phyloP scores from a whole-genome alignment of 2,797 vertebrate genomes.

The Coracias cyanogaster region DNA sequence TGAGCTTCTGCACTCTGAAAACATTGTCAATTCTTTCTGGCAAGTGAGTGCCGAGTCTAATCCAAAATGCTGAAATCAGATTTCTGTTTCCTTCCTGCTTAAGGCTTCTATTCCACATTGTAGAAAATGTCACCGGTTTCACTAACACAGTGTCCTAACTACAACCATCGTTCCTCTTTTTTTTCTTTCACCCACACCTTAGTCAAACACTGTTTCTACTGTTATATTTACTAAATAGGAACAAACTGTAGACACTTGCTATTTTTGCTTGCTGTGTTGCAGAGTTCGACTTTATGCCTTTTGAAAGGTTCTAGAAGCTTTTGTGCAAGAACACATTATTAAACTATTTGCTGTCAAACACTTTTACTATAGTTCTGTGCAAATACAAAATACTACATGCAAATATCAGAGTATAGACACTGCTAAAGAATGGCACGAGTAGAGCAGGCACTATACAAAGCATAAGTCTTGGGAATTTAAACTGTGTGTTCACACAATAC shows the following conservation, averaged over 20 bases:
- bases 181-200: background rate
- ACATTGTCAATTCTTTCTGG: background rate
- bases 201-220: background rate
- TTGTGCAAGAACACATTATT: background rate
- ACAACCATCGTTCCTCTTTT: background rate
- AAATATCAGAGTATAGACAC: background rate
- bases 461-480: background rate
- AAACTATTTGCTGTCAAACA: background rate
- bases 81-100: background rate
- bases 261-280: background rate
- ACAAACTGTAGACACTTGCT: background rate
- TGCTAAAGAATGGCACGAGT: background rate
- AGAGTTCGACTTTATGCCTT: slow-evolving; percentile 9
- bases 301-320: slow-evolving; percentile 13
- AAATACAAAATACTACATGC: background rate
- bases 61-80: background rate
- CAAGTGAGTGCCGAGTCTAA: background rate
- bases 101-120: background rate
- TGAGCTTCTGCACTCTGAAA: background rate
- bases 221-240: background rate
- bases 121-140: background rate
- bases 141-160: background rate
- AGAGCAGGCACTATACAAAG: background rate
- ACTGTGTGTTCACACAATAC: background rate
- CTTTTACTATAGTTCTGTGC: background rate